Percentiles rank a stretch among this genome's conserved stretches.
Evolutionary conservation across 1,140 invertebrate species (phyloP).

Genomic region (Pogonus chalceus): DNA sequence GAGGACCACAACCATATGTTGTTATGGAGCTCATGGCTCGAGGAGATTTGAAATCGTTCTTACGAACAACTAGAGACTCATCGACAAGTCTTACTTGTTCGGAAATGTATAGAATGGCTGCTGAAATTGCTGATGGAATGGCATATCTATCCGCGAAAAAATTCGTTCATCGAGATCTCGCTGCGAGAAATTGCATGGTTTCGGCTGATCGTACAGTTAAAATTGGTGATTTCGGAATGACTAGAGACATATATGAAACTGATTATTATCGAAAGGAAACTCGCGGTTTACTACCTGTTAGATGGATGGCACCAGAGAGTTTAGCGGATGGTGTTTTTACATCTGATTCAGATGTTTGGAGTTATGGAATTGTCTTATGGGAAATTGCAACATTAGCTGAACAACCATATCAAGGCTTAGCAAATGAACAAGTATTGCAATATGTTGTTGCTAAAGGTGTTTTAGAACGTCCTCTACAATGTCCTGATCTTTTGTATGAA

Average conservation of each 20-base stretch:
- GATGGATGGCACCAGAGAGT: slow-evolving; percentile 75
- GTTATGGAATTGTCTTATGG: slow-evolving; percentile 64
- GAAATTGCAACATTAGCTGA: slow-evolving; percentile 65
- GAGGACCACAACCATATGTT: slow-evolving; percentile 51
- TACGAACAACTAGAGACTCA: slow-evolving; percentile 37
- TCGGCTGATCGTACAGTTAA: slow-evolving; percentile 56
- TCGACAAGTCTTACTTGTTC: slow-evolving; percentile 28
- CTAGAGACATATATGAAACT: slow-evolving; percentile 63
- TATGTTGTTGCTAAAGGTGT: slow-evolving; percentile 55
- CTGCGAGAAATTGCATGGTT: slow-evolving; percentile 72
- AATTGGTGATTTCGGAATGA: slow-evolving; percentile 62
- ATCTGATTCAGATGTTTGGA: slow-evolving; percentile 65
- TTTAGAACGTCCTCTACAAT: slow-evolving; percentile 48
- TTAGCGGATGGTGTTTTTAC: slow-evolving; percentile 65
- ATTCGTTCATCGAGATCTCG: slow-evolving; percentile 67
- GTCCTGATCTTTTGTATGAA: slow-evolving; percentile 36
- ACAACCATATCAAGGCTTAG: slow-evolving; percentile 65
- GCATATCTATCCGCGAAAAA: slow-evolving; percentile 60
- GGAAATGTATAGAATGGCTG: slow-evolving; percentile 51
- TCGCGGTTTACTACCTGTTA: slow-evolving; percentile 53
- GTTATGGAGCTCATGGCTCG: slow-evolving; percentile 70
- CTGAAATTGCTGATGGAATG: slow-evolving; percentile 74
- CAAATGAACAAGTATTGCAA: slow-evolving; percentile 53
- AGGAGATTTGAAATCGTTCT: slow-evolving; percentile 60
- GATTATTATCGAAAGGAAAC: slow-evolving; percentile 63